A percentile compares a stretch with the other conserved stretches of the same genome.
Conservation (phyloP, 2,888 invertebrate species). For the Agrochola lychnidis region DNA sequence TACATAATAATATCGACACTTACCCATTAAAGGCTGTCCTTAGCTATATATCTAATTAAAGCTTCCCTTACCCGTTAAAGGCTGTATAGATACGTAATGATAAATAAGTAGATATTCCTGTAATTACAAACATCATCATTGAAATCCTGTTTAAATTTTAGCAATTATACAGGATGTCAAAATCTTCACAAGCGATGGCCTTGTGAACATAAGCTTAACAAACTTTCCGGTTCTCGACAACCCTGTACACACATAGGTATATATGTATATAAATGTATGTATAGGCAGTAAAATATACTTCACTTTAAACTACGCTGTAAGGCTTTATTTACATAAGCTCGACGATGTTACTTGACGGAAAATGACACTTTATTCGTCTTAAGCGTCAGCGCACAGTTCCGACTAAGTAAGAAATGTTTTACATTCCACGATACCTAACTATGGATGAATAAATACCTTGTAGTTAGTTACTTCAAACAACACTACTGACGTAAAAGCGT, state of each 20-base stretch:
- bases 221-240: slow-evolving; percentile 9
- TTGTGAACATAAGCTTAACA: slow-evolving; percentile 25
- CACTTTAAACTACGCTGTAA: slow-evolving; percentile 32
- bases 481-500: background rate
- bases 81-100: background rate
- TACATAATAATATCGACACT: background rate
- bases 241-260: background rate
- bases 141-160: background rate
- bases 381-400: slow-evolving; percentile 12
- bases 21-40: background rate
- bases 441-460: background rate
- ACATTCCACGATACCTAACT: no score
- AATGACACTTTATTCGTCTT: slow-evolving; percentile 34
- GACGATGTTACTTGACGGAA: slow-evolving; percentile 24
- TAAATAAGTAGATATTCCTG: background rate
- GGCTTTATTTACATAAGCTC: slow-evolving; percentile 57
- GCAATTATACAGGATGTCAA: background rate
- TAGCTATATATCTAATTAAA: background rate
- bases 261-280: background rate
- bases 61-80: no score
- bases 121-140: background rate
- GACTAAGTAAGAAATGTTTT: background rate
- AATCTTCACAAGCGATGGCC: slow-evolving; percentile 9
- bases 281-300: slow-evolving; percentile 22
- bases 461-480: background rate